Evolutionary conservation across 2,113 vertebrate species (phyloP).

Genomic region (Rhinoderma darwinii): DNA sequence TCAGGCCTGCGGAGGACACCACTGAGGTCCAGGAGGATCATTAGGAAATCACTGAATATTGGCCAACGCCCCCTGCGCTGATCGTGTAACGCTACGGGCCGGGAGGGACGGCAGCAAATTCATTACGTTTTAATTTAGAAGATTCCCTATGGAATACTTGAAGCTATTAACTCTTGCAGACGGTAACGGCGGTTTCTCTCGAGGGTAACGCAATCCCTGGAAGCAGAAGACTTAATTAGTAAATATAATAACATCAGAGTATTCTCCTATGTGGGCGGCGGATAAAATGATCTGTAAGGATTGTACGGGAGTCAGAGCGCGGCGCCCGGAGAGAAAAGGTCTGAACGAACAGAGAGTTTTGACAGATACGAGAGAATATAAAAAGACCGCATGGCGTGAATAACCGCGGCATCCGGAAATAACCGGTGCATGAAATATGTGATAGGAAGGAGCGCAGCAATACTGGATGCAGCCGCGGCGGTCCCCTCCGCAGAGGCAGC

Average conservation of each 20-base stretch:
- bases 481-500: no score
- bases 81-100: neutral
- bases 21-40: no score
- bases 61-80: no score
- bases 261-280: neutral
- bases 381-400: neutral
- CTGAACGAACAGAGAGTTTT: constrained; percentile 11
- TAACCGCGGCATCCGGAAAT: neutral
- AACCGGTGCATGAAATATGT: no score
- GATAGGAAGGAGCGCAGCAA: no score
- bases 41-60: no score
- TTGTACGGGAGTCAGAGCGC: neutral
- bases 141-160: neutral
- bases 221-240: constrained; percentile 15
- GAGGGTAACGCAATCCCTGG: neutral
- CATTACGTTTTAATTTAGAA: neutral
- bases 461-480: no score
- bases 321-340: neutral
- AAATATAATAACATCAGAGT: neutral
- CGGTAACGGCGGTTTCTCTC: neutral
- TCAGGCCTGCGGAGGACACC: no score
- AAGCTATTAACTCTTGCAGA: neutral
- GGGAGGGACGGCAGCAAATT: neutral
- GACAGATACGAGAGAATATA: neutral
- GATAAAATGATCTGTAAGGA: neutral